Conservation (phyloP, 1,140 invertebrate genomes). For the Lordiphosa collinella region DNA sequence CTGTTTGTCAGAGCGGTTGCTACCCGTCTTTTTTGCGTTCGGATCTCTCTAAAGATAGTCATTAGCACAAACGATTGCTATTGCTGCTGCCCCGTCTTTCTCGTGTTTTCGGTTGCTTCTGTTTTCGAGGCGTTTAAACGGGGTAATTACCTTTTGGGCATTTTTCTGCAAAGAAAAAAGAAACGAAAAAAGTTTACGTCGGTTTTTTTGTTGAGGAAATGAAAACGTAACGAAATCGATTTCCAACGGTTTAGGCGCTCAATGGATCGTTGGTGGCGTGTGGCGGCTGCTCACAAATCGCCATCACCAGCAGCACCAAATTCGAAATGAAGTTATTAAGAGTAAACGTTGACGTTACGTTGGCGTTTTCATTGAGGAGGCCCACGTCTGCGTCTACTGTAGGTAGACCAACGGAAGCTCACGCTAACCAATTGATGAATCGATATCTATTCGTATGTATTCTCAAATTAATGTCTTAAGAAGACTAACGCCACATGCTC, state of each 20-base stretch:
- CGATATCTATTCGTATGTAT: background rate
- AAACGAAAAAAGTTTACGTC: slow-evolving; percentile 19
- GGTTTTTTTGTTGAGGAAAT: slow-evolving; percentile 70
- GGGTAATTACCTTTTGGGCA: slow-evolving; percentile 67
- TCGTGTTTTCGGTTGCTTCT: slow-evolving; percentile 35
- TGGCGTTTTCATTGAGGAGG: slow-evolving; percentile 15
- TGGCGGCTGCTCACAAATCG: slow-evolving; percentile 30
- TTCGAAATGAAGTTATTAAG: slow-evolving; percentile 66
- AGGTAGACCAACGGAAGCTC: slow-evolving; percentile 12
- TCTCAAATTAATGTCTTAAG: slow-evolving; percentile 34
- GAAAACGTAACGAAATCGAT: slow-evolving; percentile 75
- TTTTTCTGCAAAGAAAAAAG: slow-evolving; percentile 26
- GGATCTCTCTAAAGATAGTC: slow-evolving; percentile 57
- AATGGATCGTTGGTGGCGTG: slow-evolving; percentile 51
- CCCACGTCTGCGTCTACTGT: slow-evolving; percentile 1
- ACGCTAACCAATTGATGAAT: slow-evolving; percentile 39
- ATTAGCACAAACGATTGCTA: slow-evolving; percentile 67
- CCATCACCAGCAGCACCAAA: slow-evolving; percentile 18
- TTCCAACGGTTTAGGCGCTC: slow-evolving; percentile 58
- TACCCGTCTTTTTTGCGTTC: slow-evolving; percentile 61
- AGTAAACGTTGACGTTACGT: slow-evolving; percentile 52
- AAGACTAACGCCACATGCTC: slow-evolving; percentile 28
- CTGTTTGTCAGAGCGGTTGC: slow-evolving; percentile 43
- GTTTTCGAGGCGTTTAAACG: slow-evolving; percentile 59
- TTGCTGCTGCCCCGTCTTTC: slow-evolving; percentile 31